These are phyloP conservation scores for Arge pagana DNA, from an alignment of 2,888 invertebrate species.

Conservation along the genomic window DNA sequence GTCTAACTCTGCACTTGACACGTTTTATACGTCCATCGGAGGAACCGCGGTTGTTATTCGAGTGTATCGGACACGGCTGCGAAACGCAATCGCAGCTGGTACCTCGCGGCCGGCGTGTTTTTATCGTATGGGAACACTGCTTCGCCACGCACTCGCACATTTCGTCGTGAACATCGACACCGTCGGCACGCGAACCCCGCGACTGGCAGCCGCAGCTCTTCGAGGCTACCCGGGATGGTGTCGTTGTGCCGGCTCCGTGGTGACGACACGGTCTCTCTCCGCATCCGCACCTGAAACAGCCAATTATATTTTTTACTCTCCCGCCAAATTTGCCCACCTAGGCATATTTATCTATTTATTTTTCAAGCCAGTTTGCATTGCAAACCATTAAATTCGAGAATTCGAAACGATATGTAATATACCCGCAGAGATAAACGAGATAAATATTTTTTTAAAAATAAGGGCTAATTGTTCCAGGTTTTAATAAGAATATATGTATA, in stretches of 20 bases:
- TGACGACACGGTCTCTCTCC: constrained; percentile 49
- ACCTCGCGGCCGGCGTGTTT: constrained; percentile 41
- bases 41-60: constrained; percentile 40
- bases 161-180: constrained; percentile 21
- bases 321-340: no score
- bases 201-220: constrained; percentile 30
- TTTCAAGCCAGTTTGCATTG: no score
- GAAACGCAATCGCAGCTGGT: constrained; percentile 36
- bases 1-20: constrained; percentile 51
- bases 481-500: no score
- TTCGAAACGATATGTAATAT: background rate
- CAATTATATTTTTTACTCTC: no score
- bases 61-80: background rate
- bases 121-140: constrained; percentile 48
- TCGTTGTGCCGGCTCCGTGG: constrained; percentile 29
- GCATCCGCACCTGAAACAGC: constrained; percentile 51
- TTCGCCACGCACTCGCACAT: constrained; percentile 42
- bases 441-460: no score
- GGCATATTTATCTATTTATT: no score
- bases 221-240: constrained; percentile 41
- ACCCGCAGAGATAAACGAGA: no score
- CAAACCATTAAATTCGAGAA: constrained; percentile 6
- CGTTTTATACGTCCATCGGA: constrained; percentile 52
- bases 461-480: no score
- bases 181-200: constrained; percentile 29